These are phyloP conservation scores for Drymonia ruficornis DNA, from an alignment of 2,888 invertebrate species.

Conservation along the genomic window DNA sequence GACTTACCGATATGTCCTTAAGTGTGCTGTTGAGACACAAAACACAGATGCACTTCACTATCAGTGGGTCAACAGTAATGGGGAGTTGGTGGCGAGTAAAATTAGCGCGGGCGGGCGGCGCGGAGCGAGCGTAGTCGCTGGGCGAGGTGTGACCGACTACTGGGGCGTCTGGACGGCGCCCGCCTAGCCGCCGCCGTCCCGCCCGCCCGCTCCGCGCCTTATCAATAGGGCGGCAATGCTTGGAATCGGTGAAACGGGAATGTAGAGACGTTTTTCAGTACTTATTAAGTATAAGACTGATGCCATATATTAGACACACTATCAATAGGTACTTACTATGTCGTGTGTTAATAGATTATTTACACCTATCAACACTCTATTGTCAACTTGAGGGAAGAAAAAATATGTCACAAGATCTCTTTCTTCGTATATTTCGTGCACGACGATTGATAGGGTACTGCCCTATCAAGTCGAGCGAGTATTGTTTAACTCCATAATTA, in stretches of 20 bases:
- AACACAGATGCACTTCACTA: conserved; percentile 66
- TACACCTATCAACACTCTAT: too few species aligned
- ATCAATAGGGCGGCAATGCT: conserved; percentile 22
- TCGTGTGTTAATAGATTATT: too few species aligned
- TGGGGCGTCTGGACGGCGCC: conserved; percentile 77
- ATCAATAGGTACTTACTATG: too few species aligned
- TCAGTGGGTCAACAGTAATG: conserved; percentile 65
- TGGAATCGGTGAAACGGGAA: neutral
- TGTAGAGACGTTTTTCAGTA: neutral
- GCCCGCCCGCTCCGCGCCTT: conserved; percentile 61
- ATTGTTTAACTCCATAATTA: too few species aligned
- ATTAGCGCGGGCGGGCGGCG: conserved; percentile 60
- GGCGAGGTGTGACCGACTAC: conserved; percentile 69
- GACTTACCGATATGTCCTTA: conserved; percentile 1
- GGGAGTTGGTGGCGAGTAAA: conserved; percentile 70
- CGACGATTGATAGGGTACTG: too few species aligned
- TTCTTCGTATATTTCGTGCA: too few species aligned
- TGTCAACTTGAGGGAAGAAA: too few species aligned
- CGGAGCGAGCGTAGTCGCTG: conserved; percentile 61
- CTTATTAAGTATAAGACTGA: neutral
- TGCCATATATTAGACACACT: too few species aligned
- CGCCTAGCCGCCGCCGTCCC: conserved; percentile 69
- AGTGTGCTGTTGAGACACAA: conserved; percentile 1
- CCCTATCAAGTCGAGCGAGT: too few species aligned
- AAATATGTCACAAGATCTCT: too few species aligned